Percentiles rank a stretch among this genome's conserved stretches.
Evolutionary conservation across 2,888 invertebrate genomes (phyloP).

Genomic region (Harpalus rufipes): DNA sequence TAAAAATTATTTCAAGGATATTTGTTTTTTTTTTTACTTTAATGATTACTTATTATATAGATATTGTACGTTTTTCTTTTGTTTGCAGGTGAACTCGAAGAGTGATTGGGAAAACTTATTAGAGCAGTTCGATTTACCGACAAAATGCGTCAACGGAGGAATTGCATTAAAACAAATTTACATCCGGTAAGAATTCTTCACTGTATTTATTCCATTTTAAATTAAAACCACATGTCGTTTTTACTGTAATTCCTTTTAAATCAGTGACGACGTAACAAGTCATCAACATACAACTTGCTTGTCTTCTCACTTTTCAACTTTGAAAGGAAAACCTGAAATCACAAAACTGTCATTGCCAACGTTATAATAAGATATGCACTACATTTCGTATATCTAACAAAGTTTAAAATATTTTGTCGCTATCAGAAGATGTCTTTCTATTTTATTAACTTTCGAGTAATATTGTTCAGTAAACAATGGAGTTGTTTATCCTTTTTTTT

Average conservation of each 20-base stretch:
- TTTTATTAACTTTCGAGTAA: no score
- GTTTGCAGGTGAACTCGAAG: constrained; percentile 88
- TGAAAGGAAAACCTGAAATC: no score
- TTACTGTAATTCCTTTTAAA: not conserved
- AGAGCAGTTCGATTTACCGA: constrained; percentile 87
- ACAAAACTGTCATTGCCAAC: no score
- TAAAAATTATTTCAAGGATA: not conserved
- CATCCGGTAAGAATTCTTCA: constrained; percentile 82
- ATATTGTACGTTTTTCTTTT: constrained; percentile 64
- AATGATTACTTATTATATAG: no score
- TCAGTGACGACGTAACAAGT: not conserved
- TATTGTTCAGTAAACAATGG: no score
- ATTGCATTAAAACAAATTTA: constrained; percentile 92
- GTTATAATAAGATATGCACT: no score
- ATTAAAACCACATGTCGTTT: not conserved
- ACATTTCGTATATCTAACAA: no score
- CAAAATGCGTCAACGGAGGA: constrained; percentile 92
- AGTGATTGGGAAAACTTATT: constrained; percentile 93
- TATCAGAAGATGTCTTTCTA: no score
- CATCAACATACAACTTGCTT: not conserved
- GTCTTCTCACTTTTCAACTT: no score
- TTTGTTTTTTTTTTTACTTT: no score
- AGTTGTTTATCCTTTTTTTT: no score
- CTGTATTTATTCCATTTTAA: not conserved
- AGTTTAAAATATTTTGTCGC: no score